These are phyloP conservation scores for Petrocephalus sullivani DNA, from an alignment of 2,797 vertebrate genomes.

Conservation along the genomic window DNA sequence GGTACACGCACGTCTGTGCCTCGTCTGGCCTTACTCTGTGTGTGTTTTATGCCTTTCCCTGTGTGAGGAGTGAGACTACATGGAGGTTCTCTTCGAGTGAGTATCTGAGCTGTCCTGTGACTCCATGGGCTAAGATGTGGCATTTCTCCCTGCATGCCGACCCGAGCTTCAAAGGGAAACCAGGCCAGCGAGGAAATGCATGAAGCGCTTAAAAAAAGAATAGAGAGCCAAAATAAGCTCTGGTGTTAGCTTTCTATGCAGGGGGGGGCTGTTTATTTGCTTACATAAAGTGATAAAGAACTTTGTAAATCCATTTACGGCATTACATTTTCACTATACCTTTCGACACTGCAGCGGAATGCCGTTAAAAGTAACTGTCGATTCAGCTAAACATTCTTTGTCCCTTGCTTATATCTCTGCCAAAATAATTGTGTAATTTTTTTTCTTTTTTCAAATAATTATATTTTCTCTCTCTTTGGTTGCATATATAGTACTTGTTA, in stretches of 20 bases:
- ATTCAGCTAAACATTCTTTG: neutral
- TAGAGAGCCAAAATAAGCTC: neutral
- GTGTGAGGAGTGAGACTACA: constrained; percentile 34
- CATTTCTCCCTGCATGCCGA: constrained; percentile 41
- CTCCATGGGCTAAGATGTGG: constrained; percentile 45
- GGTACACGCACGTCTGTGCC: constrained; percentile 11
- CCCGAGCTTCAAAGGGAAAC: constrained; percentile 38
- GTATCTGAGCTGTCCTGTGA: constrained; percentile 32
- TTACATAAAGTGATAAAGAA: neutral
- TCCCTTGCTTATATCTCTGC: neutral
- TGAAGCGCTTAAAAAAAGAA: neutral
- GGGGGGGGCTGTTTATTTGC: neutral
- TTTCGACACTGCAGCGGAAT: neutral
- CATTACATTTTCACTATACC: neutral
- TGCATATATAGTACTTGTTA: neutral
- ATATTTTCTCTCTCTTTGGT: neutral
- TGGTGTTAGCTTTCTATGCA: neutral
- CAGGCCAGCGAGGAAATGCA: constrained; percentile 1
- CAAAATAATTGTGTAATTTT: neutral
- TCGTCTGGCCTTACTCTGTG: constrained; percentile 10
- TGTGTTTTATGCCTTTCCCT: constrained; percentile 25
- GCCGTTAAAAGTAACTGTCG: no score
- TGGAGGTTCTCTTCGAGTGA: constrained; percentile 42
- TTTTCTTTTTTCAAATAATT: neutral
- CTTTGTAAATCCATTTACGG: neutral